Evolutionary conservation across 2,888 invertebrate genomes (phyloP).

Genomic region (Craniophora ligustri): DNA sequence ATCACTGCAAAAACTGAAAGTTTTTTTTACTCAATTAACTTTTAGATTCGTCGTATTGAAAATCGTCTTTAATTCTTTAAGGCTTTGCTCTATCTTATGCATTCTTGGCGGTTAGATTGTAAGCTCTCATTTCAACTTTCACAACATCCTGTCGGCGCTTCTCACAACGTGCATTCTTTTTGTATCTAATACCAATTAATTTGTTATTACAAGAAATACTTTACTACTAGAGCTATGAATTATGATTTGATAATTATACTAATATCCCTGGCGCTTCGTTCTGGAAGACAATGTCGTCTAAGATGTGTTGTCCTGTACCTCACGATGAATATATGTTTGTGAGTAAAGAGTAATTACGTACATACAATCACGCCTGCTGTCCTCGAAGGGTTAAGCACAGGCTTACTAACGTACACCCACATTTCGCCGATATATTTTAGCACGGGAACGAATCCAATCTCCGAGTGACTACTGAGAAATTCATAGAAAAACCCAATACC

Average conservation of each 20-base stretch:
- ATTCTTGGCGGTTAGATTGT: constrained; percentile 39
- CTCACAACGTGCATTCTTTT: constrained; percentile 35
- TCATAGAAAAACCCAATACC: no score
- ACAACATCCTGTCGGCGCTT: constrained; percentile 47
- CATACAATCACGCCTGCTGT: no score
- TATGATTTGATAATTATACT: constrained; percentile 11
- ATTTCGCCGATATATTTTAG: no score
- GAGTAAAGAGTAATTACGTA: not conserved
- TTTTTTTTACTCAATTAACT: no score
- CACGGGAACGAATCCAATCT: no score
- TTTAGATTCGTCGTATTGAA: not conserved
- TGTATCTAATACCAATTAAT: constrained; percentile 39
- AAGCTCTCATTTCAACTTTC: constrained; percentile 48
- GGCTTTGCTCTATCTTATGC: constrained; percentile 31
- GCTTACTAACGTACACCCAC: no score
- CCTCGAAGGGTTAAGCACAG: no score
- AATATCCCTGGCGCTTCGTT: not conserved
- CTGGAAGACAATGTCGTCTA: not conserved
- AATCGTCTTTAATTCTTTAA: constrained; percentile 10
- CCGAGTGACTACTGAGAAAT: no score
- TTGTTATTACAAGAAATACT: constrained; percentile 23
- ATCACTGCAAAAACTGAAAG: no score
- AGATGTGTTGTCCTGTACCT: not conserved
- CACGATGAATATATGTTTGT: not conserved
- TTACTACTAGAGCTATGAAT: not conserved